Base-by-base conservation (phyloP, 2,888 invertebrate genomes). In the Rhagonycha fulva region DNA sequence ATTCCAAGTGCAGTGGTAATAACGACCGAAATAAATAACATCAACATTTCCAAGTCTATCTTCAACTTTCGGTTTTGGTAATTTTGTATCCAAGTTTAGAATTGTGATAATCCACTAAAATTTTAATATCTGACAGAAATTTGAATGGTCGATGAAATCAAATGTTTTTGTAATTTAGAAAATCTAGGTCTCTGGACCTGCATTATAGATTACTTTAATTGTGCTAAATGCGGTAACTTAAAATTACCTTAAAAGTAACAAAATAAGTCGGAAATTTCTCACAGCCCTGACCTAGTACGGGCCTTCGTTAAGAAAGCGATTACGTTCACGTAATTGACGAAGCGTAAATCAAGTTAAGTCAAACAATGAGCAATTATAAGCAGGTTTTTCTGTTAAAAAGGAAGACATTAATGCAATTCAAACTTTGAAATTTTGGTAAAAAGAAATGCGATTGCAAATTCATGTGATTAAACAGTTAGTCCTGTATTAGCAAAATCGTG, bases 1-100 rank as follows among this genome's bases (percentile, higher is more conserved):
- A 85, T 80, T 47, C 84, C 83, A 14, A 84, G 75, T 11, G 84
- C 82, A 2, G 83, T 83, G 4, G 83, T 81, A n/a, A 84, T 77
- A 14, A 84, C 68, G 3, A 86, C 73, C 0, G 83, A 81, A 3
- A 83, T 60, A 3, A 84, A 75, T 30, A 84, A 82, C 11, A 84
- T 32, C 5, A 78, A 60, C 76, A 76, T 76, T 70, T 75, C 71
- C 0, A 23, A 14, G 3, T 23, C 9, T 9, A 61, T 70, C 14
- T 62, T 9, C 9, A 62, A 71, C 72, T 28, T 14, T n/a, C 70
- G 70, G 67, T 77, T 68, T 32, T 68, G 14, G 14, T 14, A n/a
- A 30, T 12, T 28, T n/a, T 23, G 14, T 14, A 14, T 23, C 68
- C 61, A 71, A 60, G 61, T 60, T 68, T 14, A 19, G 26, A n/a